A percentile compares a stretch with the other conserved stretches of the same genome.
Conservation (phyloP, 2,888 invertebrate genomes). For the Drepanosiphum platanoidis region DNA sequence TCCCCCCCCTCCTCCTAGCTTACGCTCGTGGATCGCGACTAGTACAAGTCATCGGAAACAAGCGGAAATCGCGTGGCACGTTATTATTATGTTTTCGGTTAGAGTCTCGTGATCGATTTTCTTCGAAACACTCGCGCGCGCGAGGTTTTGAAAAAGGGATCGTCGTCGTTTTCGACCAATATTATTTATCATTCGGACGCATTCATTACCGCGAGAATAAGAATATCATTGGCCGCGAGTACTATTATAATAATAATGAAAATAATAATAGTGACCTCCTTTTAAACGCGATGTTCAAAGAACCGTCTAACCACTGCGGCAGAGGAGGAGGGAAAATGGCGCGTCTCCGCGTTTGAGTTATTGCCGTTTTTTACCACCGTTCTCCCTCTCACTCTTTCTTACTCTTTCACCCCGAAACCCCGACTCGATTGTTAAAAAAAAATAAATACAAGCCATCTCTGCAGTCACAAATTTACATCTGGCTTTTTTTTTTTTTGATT, state of each 20-base stretch:
- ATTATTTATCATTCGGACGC: too few relatives aligned
- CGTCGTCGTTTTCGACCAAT: too few relatives aligned
- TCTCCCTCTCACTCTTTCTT: too few relatives aligned
- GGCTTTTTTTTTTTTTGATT: neutral
- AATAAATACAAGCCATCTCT: neutral
- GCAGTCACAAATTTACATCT: neutral
- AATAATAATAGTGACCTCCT: neutral
- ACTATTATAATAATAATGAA: too few relatives aligned
- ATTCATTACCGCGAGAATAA: too few relatives aligned
- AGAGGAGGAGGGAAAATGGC: neutral
- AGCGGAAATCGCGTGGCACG: too few relatives aligned
- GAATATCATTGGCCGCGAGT: too few relatives aligned
- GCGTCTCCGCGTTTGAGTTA: neutral
- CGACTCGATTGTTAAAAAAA: neutral
- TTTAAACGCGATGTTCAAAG: neutral
- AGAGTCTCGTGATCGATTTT: too few relatives aligned
- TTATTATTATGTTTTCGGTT: neutral
- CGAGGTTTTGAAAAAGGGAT: too few relatives aligned
- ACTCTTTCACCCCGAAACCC: neutral
- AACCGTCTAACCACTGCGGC: neutral
- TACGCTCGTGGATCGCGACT: too few relatives aligned
- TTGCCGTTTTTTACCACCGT: neutral
- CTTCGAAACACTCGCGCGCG: neutral
- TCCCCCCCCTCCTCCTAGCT: too few relatives aligned
- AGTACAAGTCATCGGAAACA: too few relatives aligned